Evolutionary conservation across 2,797 vertebrate genomes (phyloP), one percentile per base, ranked within the genome.

Genomic region (Margarornis squamiger): DNA sequence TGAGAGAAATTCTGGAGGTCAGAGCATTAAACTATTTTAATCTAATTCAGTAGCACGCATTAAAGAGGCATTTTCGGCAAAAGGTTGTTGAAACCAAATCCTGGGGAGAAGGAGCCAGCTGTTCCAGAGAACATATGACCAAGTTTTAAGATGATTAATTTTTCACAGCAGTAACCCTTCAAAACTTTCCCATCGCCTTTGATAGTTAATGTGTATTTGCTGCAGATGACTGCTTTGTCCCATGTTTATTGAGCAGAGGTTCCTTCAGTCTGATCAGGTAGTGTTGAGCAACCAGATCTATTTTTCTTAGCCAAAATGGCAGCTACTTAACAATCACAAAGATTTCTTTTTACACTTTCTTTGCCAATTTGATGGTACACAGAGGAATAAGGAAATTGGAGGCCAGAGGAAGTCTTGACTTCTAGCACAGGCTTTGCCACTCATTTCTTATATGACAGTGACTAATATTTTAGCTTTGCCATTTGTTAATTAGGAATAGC

Each of bases 91-190:
- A 86, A 95, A 87, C 8, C 45, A 79, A 83, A 79, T 86, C 67
- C 55, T 48, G 12, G 29, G 32, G 41, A 78, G 57, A 67, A 73
- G 41, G 30, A 82, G 36, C 32, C 85, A 95, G 51, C 54, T 95
- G 82, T 84, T 95, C 72, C 70, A 90, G 70, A 71, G 55, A 76
- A 58, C 7, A 19, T 59, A 84, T 14, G 55, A 92, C 46, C 36
- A 86, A 76, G 26, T 66, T 94, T 81, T 91, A 74, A 68, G 66
- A 46, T 90, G 59, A 79, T 49, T 67, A 65, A 68, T 92, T 93
- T 95, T 84, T 94, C 67, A 62, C 84, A 84, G 66, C 1, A 3
- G 39, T 79, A 14, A 39, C 57, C 71, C 46, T 87, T 87, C 55
- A 71, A 89, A 89, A 30, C 27, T 73, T 92, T 65, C 72, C 61